Evolutionary conservation across 2,888 invertebrate species (phyloP), one percentile per base, ranked within the genome.

Genomic region (Poecilobothrus nobilitatus): DNA sequence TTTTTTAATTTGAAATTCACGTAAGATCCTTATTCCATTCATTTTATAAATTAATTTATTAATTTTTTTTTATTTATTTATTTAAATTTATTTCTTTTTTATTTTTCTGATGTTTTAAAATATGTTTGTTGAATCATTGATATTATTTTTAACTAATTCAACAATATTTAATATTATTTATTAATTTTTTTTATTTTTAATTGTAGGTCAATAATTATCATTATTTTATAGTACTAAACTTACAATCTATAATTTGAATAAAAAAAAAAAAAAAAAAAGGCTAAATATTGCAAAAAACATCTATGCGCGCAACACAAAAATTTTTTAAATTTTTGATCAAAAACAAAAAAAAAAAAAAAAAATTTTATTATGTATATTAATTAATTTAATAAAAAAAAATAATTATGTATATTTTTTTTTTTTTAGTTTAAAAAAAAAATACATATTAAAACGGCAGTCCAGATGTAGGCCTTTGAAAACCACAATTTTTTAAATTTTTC

Each of bases 161-260:
- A 53, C 9, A 12, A 27, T 27, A 27, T 53, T 53, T 53, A n/a
- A n/a, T n/a, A n/a, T n/a, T 53, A 18, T 53, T 53, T 12, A 18
- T 37, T 3, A 18, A 53, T 53, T 53, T 53, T 53, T 53, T 53
- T 18, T 53, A 18, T 53, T n/a, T 44, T 15, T 53, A 18, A 15
- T 41, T 41, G 41, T 41, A 41, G 53, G 15, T 53, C 18, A 53
- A 53, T 53, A 53, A 53, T 53, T 53, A 53, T 53, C 53, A 53
- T 53, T 18, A 53, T 53, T 53, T 18, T 53, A 53, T 53, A 53
- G 53, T 53, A 53, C 53, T 53, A 53, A 53, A 53, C 53, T 53
- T 53, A 53, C 53, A 53, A 53, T 53, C 53, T 53, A 53, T 12
- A 53, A 53, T 53, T 53, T 53, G 15, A 53, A 53, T 53, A 53